phyloP scores from a whole-genome alignment of 2,797 vertebrate genomes.

The Amblyraja radiata region DNA sequence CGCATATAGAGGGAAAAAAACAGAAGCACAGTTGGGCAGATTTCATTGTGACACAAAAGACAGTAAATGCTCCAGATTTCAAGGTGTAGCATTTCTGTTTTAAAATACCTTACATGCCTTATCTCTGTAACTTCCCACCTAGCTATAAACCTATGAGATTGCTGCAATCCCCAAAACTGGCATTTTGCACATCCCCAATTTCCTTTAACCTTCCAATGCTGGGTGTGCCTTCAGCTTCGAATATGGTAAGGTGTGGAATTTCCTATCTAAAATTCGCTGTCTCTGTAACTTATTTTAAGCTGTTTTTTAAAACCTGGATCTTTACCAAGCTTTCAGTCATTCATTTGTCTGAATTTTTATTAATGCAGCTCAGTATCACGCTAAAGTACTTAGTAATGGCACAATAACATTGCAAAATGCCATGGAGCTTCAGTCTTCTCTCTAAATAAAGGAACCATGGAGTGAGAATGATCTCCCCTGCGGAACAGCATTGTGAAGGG shows the following conservation, averaged over 20 bases:
- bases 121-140: background rate
- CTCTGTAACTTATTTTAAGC: background rate
- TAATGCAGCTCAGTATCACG: background rate
- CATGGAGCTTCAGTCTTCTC: background rate
- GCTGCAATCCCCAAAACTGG: background rate
- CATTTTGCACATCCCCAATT: background rate
- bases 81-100: background rate
- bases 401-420: background rate
- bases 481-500: background rate
- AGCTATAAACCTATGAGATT: background rate
- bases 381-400: background rate
- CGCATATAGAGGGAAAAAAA: background rate
- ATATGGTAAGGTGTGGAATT: background rate
- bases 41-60: background rate
- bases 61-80: background rate
- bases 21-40: background rate
- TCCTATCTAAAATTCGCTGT: too few species aligned
- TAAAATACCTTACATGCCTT: background rate
- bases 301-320: background rate
- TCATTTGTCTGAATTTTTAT: background rate
- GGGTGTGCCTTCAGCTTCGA: background rate
- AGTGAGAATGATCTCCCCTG: background rate
- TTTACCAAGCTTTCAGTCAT: background rate
- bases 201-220: background rate
- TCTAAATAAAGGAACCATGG: background rate